phyloP scores from a whole-genome alignment of 2,113 vertebrate genomes.

The Sialia sialis region DNA sequence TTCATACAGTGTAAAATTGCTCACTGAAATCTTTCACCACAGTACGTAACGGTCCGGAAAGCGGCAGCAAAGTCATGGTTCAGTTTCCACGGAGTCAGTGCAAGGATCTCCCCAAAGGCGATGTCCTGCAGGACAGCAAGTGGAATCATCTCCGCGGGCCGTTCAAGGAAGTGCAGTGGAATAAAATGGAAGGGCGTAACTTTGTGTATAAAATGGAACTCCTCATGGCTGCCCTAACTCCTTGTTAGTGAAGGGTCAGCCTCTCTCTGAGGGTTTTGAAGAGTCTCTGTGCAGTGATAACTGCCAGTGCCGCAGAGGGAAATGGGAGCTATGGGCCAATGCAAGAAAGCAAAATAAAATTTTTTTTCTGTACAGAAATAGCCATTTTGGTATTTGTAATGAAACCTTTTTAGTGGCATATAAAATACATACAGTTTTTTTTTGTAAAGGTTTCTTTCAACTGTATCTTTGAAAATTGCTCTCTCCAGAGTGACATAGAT shows the following conservation, averaged over 20 bases:
- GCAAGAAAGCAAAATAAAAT: not conserved
- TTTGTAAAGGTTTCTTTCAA: not conserved
- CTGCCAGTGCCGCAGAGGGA: not conserved
- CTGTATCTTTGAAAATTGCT: not conserved
- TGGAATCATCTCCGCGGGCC: slow-evolving; percentile 93
- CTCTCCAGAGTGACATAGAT: not conserved
- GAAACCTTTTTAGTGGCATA: not conserved
- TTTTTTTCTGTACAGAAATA: not conserved
- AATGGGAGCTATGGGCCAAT: not conserved
- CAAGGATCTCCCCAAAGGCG: slow-evolving; percentile 90
- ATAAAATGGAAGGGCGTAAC: slow-evolving; percentile 95
- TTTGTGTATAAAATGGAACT: slow-evolving; percentile 99
- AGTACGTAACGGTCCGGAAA: slow-evolving; percentile 96
- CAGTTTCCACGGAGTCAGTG: slow-evolving; percentile 90
- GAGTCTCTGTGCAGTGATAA: not conserved
- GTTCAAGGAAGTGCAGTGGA: slow-evolving; percentile 92
- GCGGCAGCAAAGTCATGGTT: slow-evolving; percentile 92
- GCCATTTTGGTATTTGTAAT: not conserved
- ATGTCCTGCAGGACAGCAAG: slow-evolving; percentile 89
- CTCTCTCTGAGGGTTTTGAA: not conserved
- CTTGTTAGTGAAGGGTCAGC: slow-evolving; percentile 64
- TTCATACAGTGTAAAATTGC: not conserved
- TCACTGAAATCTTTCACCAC: not conserved
- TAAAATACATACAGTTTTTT: not conserved
- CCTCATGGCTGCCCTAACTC: slow-evolving; percentile 93